phyloP scores from a whole-genome alignment of 2,113 vertebrate species.

The Colistium nudipinnis region DNA sequence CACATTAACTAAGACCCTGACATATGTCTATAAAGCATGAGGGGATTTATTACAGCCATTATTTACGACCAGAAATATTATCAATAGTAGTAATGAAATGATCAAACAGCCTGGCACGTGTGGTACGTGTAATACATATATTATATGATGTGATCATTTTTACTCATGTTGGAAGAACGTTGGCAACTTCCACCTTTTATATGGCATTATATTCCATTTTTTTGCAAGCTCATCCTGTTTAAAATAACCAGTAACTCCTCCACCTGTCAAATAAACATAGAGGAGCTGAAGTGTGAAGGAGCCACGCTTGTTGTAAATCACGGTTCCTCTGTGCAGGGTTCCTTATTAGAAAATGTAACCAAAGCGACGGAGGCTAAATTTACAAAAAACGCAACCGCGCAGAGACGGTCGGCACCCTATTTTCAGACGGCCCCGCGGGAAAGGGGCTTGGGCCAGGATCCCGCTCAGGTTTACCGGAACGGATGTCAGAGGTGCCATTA shows the following conservation, averaged over 20 bases:
- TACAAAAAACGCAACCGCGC: not conserved
- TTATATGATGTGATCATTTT: too few species aligned
- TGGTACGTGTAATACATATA: too few species aligned
- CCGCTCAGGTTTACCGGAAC: slow-evolving; percentile 44
- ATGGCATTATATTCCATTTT: too few species aligned
- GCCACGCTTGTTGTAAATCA: not conserved
- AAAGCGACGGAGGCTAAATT: slow-evolving; percentile 17
- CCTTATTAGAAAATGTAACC: not conserved
- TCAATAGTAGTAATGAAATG: not conserved
- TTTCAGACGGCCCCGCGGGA: slow-evolving; percentile 37
- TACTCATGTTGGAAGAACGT: too few species aligned
- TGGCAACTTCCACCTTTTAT: too few species aligned
- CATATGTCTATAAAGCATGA: not conserved
- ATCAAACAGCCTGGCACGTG: too few species aligned
- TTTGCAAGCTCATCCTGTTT: not conserved
- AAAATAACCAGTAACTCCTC: not conserved
- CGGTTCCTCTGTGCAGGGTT: not conserved
- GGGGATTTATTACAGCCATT: not conserved
- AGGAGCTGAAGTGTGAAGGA: not conserved
- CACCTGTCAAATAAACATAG: not conserved
- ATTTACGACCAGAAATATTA: not conserved
- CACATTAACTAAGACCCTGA: not conserved
- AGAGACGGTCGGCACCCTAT: slow-evolving; percentile 7
- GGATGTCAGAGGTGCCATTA: slow-evolving; percentile 35
- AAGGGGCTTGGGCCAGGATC: slow-evolving; percentile 43